Conservation (phyloP, 2,888 invertebrate species). For the Matsumyia berberina region DNA sequence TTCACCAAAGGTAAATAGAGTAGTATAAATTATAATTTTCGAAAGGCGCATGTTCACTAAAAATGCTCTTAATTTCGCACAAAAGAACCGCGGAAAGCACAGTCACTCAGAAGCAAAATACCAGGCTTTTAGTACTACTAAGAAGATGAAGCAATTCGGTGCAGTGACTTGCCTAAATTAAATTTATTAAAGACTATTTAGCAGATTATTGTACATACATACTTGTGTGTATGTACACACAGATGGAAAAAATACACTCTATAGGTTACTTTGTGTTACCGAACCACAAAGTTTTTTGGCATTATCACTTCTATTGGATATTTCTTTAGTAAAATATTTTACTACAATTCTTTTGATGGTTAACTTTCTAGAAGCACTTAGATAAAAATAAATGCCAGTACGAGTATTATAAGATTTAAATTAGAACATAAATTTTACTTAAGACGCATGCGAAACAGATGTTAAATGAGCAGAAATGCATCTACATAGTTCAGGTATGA, state of each 20-base stretch:
- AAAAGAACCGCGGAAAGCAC: conserved; percentile 3
- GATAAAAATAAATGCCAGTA: too few species aligned
- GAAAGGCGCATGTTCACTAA: conserved; percentile 28
- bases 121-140: conserved; percentile 40
- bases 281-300: conserved; percentile 6
- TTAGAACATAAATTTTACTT: too few species aligned
- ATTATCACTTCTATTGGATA: background rate
- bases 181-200: conserved; percentile 37
- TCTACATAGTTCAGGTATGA: too few species aligned
- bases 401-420: too few species aligned
- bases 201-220: conserved; percentile 18
- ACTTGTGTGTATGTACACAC: background rate
- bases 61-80: conserved; percentile 26
- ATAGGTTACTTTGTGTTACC: conserved; percentile 19
- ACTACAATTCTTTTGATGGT: conserved; percentile 8
- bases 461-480: too few species aligned
- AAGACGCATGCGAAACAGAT: too few species aligned
- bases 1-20: conserved; percentile 2
- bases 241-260: background rate
- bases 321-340: background rate
- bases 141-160: conserved; percentile 29
- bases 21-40: too few species aligned
- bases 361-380: too few species aligned
- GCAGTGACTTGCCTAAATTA: conserved; percentile 38
- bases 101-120: background rate